Evolutionary conservation across 1,140 invertebrate species (phyloP), one percentile per base, ranked within the genome.

Genomic region (Drosophila suzukii): DNA sequence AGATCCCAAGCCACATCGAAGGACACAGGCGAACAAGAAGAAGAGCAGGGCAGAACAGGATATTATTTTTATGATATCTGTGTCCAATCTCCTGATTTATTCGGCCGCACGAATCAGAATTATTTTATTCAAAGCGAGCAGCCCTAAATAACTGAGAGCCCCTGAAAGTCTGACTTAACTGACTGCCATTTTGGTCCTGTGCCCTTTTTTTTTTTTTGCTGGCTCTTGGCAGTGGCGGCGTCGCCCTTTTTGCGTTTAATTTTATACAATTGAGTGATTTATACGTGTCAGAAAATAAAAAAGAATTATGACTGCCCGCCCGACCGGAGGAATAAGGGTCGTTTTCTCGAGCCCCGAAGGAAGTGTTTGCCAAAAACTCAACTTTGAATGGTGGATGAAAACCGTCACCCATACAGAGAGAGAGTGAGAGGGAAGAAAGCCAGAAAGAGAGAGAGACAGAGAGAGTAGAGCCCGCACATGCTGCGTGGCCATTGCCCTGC

Each of bases 61-160:
- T 85, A 85, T 89, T 80, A 91, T 91, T 91, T 91, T 91, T 91
- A 91, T 89, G 89, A 91, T 91, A 91, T 91, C 89, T 91, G 90
- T 91, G 89, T 91, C 89, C 89, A 91, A 91, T 91, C 89, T 91
- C 59, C 74, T 91, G 89, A 91, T 91, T 91, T 91, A 91, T 91
- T 91, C 89, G 78, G 67, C 72, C 76, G 72, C 84, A 91, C 89
- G 89, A 91, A 91, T 91, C 89, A 73, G 78, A 90, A 83, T 81
- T 90, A 90, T 90, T 90, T 86, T 86, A 90, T 90, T 90, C 62
- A 68, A 66, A 43, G 36, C 49, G 43, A 76, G 30, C 43, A 60
- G 75, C 74, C 75, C 74, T 77, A 72, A 72, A 72, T 72, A 72
- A 72, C 66, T 71, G 68, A 27, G 65, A 30, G 32, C 17, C 57